Conservation (phyloP, 2,113 vertebrate genomes). For the Neodon shergylaensis region DNA sequence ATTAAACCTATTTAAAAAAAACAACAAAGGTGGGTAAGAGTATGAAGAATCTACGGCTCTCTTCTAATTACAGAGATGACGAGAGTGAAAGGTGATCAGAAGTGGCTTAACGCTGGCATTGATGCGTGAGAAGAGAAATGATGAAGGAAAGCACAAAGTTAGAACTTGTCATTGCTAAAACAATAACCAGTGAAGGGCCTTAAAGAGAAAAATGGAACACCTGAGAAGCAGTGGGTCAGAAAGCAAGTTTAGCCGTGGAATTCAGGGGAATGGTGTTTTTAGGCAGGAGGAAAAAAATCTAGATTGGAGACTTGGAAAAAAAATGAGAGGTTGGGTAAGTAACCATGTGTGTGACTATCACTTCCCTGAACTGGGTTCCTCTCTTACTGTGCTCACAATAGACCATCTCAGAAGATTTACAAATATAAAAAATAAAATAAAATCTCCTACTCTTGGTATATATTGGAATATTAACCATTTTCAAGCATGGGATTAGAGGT, state of each 20-base stretch:
- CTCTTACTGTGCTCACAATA: background rate
- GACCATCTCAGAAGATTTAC: background rate
- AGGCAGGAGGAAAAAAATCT: background rate
- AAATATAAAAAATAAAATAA: conserved; percentile 41
- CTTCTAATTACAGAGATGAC: conserved; percentile 2
- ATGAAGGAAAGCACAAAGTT: conserved; percentile 39
- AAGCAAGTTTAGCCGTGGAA: background rate
- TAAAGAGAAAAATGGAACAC: conserved; percentile 49
- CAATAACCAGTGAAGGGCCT: background rate
- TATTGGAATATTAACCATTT: conserved; percentile 10
- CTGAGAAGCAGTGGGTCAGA: conserved; percentile 47
- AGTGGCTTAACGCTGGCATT: conserved; percentile 38
- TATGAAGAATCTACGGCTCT: background rate
- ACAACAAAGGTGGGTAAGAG: background rate
- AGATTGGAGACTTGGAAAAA: background rate
- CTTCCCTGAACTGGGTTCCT: conserved; percentile 29
- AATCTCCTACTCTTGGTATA: background rate
- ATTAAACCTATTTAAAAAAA: background rate
- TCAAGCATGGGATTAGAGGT: background rate
- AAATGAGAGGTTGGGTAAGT: background rate
- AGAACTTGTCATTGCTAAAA: conserved; percentile 38
- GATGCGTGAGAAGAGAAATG: background rate
- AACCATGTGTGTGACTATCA: background rate
- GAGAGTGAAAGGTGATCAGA: background rate
- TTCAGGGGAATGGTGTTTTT: background rate